Evolutionary conservation across 1,140 invertebrate genomes (phyloP).

Genomic region (Lepidurus apus): DNA sequence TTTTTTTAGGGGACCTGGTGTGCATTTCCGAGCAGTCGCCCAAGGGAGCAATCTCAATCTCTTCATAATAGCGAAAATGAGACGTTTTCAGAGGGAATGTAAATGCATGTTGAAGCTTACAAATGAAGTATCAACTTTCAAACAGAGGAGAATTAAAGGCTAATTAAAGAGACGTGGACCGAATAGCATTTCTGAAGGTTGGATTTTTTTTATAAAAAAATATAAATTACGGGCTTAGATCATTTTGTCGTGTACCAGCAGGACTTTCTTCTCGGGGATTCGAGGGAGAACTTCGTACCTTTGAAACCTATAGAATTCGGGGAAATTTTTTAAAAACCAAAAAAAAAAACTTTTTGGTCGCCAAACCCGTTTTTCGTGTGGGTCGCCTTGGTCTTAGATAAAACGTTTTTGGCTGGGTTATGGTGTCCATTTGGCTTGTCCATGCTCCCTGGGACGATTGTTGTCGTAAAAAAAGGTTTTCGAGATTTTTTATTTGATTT

Average conservation of each 20-base stretch:
- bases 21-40: conserved; percentile 5
- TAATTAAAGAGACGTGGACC: too few species aligned
- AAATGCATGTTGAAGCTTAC: neutral
- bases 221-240: too few species aligned
- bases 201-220: too few species aligned
- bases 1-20: neutral
- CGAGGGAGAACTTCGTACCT: neutral
- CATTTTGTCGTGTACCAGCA: neutral
- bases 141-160: too few species aligned
- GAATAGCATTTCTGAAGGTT: too few species aligned
- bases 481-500: neutral
- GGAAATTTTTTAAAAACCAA: neutral
- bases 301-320: neutral
- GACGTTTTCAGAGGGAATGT: neutral
- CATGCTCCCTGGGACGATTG: neutral
- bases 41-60: conserved; percentile 3
- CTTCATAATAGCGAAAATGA: conserved; percentile 2
- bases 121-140: neutral
- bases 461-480: neutral
- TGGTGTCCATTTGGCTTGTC: conserved; percentile 6
- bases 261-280: neutral
- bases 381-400: neutral
- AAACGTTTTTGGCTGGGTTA: neutral
- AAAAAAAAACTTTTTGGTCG: neutral
- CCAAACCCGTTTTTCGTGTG: neutral